These are phyloP conservation scores for Mormoops blainvillei DNA, from an alignment of 2,113 vertebrate species.

Conservation along the genomic window DNA sequence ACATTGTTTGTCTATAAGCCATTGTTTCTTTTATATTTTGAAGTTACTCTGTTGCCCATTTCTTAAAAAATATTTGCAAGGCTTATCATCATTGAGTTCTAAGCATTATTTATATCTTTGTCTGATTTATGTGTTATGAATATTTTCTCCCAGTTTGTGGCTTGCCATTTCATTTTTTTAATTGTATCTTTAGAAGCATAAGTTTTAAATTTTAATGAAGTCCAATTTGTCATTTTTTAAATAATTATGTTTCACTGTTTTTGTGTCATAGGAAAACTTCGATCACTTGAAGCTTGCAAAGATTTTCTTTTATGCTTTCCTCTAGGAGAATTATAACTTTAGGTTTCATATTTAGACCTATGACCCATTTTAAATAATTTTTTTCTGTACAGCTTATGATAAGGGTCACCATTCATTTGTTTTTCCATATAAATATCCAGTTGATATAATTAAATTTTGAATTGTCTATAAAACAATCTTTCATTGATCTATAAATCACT, in stretches of 20 bases:
- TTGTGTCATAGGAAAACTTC: background rate
- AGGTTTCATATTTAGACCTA: background rate
- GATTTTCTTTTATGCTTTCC: background rate
- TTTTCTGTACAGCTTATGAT: background rate
- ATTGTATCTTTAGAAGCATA: background rate
- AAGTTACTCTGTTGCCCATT: background rate
- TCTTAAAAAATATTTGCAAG: background rate
- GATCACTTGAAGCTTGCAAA: background rate
- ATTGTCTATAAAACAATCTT: background rate
- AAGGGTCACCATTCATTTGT: background rate
- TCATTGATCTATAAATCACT: background rate
- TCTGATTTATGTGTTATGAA: background rate
- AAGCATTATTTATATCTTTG: background rate
- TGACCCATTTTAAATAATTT: background rate
- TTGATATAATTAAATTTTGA: background rate
- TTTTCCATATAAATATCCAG: background rate
- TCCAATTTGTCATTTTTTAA: background rate
- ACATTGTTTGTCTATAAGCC: background rate
- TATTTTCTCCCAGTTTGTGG: background rate
- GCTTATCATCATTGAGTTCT: background rate
- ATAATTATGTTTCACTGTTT: background rate
- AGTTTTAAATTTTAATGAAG: background rate
- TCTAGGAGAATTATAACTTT: background rate
- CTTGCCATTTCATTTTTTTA: background rate
- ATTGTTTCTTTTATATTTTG: background rate